Conservation (phyloP, 1,140 invertebrate genomes). For the Arctopsyche grandis region DNA sequence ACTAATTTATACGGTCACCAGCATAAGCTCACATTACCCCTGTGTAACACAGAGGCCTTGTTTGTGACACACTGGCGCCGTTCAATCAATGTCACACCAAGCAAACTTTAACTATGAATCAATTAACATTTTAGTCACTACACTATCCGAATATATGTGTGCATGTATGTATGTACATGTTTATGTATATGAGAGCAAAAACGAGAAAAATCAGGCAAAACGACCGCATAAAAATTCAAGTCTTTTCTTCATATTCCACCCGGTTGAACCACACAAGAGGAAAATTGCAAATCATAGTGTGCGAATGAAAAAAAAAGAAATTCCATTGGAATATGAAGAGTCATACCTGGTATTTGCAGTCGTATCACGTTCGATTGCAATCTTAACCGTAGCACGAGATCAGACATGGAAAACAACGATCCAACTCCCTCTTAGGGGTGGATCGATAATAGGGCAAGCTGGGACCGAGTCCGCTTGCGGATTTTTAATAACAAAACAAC, state of each 20-base stretch:
- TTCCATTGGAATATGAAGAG: too few relatives aligned
- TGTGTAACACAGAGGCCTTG: too few relatives aligned
- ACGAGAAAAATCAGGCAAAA: too few relatives aligned
- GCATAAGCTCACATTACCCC: neutral
- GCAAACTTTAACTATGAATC: conserved; percentile 24
- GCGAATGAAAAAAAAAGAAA: too few relatives aligned
- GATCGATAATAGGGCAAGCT: conserved; percentile 4
- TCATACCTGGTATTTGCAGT: too few relatives aligned
- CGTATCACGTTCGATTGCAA: neutral
- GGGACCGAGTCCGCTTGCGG: conserved; percentile 3
- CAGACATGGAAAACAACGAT: neutral
- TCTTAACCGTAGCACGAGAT: neutral
- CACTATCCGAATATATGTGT: neutral
- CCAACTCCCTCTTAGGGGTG: neutral
- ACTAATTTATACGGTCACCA: too few relatives aligned
- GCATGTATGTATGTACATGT: neutral
- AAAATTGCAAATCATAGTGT: too few relatives aligned
- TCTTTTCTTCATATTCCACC: too few relatives aligned
- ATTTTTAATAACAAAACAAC: conserved; percentile 29
- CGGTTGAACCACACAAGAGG: too few relatives aligned
- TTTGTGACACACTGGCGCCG: neutral
- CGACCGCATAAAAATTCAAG: too few relatives aligned
- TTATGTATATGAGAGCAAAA: neutral
- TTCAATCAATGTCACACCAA: conserved; percentile 12
- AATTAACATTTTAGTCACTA: neutral